Evolutionary conservation across 2,888 invertebrate genomes (phyloP).

Genomic region (Tetranychus piercei): DNA sequence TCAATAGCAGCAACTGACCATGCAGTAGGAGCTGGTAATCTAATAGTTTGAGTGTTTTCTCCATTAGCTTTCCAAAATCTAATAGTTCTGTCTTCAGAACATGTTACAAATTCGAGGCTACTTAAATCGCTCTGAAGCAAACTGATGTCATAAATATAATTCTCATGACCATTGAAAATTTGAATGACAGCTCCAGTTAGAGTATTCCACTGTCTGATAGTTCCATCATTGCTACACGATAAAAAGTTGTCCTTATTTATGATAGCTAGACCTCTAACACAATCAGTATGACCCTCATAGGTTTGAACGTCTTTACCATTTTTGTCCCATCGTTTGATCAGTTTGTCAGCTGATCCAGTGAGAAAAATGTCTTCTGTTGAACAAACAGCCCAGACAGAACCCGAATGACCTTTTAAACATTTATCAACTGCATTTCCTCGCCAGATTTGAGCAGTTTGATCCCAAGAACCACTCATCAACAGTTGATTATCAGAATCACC

Average conservation of each 20-base stretch:
- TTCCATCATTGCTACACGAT: conserved; percentile 80
- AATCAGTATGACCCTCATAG: conserved; percentile 64
- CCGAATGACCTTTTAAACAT: conserved; percentile 40
- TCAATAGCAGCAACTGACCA: conserved; percentile 63
- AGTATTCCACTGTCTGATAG: conserved; percentile 60
- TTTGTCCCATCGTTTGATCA: conserved; percentile 56
- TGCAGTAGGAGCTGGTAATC: conserved; percentile 64
- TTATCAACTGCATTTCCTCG: conserved; percentile 39
- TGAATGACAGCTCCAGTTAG: conserved; percentile 55
- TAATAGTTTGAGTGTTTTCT: conserved; percentile 42
- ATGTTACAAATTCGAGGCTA: conserved; percentile 45
- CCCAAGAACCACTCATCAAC: conserved; percentile 78
- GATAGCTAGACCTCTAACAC: conserved; percentile 60
- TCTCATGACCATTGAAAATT: conserved; percentile 33
- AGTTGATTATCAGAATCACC: conserved; percentile 34
- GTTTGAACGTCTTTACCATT: conserved; percentile 12
- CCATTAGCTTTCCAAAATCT: conserved; percentile 50
- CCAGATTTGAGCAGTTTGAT: conserved; percentile 71
- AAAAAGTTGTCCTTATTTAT: conserved; percentile 55
- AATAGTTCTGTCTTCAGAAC: conserved; percentile 72
- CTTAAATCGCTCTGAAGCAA: conserved; percentile 38
- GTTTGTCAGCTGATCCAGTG: conserved; percentile 83
- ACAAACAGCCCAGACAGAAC: conserved; percentile 62
- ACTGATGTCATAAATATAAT: conserved; percentile 33
- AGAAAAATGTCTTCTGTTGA: conserved; percentile 40